Evolutionary conservation across 2,113 vertebrate species (phyloP).

Genomic region (Pungitius pungitius): DNA sequence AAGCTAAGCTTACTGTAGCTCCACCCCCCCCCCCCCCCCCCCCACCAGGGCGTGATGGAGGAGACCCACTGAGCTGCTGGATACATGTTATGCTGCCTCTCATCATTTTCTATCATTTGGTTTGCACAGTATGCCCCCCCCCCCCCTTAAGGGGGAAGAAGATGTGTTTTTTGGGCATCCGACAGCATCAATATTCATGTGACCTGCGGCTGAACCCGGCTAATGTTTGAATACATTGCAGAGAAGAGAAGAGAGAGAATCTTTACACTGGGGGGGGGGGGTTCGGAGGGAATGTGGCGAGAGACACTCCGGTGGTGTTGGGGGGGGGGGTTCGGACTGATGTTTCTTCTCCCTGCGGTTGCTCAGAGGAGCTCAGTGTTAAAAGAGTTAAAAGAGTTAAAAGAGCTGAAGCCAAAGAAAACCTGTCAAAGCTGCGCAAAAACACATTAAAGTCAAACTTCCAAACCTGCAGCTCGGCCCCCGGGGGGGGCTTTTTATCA

Average conservation of each 20-base stretch:
- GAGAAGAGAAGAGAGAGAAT: neutral
- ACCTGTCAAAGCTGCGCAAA: neutral
- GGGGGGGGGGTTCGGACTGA: neutral
- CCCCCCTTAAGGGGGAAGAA: neutral
- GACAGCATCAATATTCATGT: constrained; percentile 19
- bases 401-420: neutral
- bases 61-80: too few relatives aligned
- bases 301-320: neutral
- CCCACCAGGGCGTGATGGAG: too few relatives aligned
- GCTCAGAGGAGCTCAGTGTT: neutral
- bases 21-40: too few relatives aligned
- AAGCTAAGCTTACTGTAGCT: too few relatives aligned
- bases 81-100: too few relatives aligned
- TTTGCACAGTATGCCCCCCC: too few relatives aligned
- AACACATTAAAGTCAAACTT: constrained; percentile 23
- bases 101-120: too few relatives aligned
- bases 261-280: neutral
- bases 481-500: neutral
- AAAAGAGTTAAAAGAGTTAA: constrained; percentile 4
- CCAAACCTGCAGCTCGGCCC: neutral
- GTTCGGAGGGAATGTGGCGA: neutral
- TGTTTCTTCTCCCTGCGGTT: neutral
- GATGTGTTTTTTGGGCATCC: constrained; percentile 9
- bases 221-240: neutral
- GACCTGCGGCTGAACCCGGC: constrained; percentile 38